Percentiles rank a stretch among this genome's conserved stretches.
Conservation (phyloP, 2,888 invertebrate genomes). For the Cryptus armator region DNA sequence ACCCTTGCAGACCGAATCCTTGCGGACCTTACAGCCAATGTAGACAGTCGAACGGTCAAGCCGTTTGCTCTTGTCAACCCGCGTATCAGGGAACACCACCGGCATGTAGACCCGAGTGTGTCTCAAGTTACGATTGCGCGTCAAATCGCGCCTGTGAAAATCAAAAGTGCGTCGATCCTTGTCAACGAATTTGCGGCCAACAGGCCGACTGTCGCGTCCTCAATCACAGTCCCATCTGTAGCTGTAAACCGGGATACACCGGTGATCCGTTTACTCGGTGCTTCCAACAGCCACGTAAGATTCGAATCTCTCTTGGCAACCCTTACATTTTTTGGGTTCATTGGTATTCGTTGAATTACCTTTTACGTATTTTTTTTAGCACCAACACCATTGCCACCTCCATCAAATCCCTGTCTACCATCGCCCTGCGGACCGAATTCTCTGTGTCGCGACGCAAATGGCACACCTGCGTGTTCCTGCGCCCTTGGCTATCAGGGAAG, state of each 20-base stretch:
- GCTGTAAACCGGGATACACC: slow-evolving; percentile 83
- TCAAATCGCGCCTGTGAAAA: slow-evolving; percentile 91
- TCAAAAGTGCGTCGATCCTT: slow-evolving; percentile 93
- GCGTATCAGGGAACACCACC: slow-evolving; percentile 93
- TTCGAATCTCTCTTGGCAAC: slow-evolving; percentile 85
- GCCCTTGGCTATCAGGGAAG: slow-evolving; percentile 88
- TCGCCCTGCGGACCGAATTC: slow-evolving; percentile 93
- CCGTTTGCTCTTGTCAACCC: slow-evolving; percentile 91
- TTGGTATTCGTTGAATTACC: slow-evolving; percentile 84
- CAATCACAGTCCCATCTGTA: slow-evolving; percentile 89
- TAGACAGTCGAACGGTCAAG: slow-evolving; percentile 84
- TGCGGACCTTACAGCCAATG: slow-evolving; percentile 89
- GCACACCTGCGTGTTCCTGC: slow-evolving; percentile 88
- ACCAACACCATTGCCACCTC: neutral
- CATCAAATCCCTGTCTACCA: slow-evolving; percentile 88
- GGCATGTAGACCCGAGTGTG: slow-evolving; percentile 92
- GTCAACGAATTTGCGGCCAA: slow-evolving; percentile 91
- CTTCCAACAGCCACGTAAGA: slow-evolving; percentile 68
- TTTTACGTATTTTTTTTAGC: slow-evolving; percentile 24
- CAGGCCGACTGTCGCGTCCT: slow-evolving; percentile 91
- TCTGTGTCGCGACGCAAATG: slow-evolving; percentile 90
- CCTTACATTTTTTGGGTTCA: neutral
- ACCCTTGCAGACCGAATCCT: slow-evolving; percentile 83
- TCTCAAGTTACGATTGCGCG: slow-evolving; percentile 91
- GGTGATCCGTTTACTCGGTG: slow-evolving; percentile 85